Evolutionary conservation across 2,888 invertebrate species (phyloP), one percentile per base, ranked within the genome.

Genomic region (Lepidocyrtinus sp.): DNA sequence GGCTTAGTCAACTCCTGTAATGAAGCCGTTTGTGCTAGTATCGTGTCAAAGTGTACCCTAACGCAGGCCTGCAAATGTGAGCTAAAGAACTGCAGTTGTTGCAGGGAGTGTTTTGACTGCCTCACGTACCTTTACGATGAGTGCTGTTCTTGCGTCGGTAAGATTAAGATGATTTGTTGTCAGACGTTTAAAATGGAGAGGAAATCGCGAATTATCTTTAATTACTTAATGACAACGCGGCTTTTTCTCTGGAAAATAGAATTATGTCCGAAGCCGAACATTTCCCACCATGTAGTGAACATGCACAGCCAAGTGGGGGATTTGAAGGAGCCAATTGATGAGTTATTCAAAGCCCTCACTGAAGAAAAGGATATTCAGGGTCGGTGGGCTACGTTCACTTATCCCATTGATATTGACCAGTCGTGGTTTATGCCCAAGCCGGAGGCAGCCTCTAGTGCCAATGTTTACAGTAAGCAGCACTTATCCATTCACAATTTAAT

Each of bases 121-220:
- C 91, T 98, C 77, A 94, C 94, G 85, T 93, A 94, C 87, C 91
- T 97, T 69, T 98, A 96, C 89, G 93, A 93, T 85, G 97, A 98
- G 89, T 98, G 98, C 90, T 98, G 98, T 88, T 96, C 97, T 73
- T 98, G 98, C 91, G 96, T 98, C 87, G 98, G 98, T 98, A 90
- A 93, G 95, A 90, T n/a, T n/a, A 68, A 19, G 26, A 22, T n/a
- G 21, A 50, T 24, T 73, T 45, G 15, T 36, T 21, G 21, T 7
- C 21, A n/a, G n/a, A n/a, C n/a, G 21, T 21, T n/a, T n/a, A n/a
- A n/a, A n/a, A n/a, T n/a, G n/a, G n/a, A n/a, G n/a, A n/a, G n/a
- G n/a, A n/a, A 9, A 15, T 45, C 46, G 46, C 15, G 21, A 17
- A 45, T 45, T 55, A 55, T 46, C 17, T 46, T 61, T 17, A 55